A percentile compares a stretch with the other conserved stretches of the same genome.
Conservation (phyloP, 2,888 invertebrate genomes). For the Orthosia gracilis region DNA sequence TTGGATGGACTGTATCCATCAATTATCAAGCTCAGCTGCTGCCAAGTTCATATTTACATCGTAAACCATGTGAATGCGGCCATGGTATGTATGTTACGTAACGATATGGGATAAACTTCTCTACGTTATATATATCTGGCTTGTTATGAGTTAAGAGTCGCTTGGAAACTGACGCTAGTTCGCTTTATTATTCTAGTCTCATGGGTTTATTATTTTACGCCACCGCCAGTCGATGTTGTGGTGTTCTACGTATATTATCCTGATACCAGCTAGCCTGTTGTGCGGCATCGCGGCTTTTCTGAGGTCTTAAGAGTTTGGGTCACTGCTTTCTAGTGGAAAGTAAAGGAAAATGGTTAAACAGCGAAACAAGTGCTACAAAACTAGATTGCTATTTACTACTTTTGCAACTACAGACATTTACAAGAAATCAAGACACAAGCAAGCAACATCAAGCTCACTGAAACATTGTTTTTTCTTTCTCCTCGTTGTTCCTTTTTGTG, state of each 20-base stretch:
- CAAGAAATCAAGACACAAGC: too few species aligned
- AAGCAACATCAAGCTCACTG: too few species aligned
- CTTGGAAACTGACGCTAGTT: not conserved
- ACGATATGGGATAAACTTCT: conserved; percentile 21
- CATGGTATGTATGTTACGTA: conserved; percentile 27
- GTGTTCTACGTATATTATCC: not conserved
- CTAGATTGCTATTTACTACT: not conserved
- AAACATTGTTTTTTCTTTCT: too few species aligned
- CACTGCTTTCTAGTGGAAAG: too few species aligned
- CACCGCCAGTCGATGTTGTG: not conserved
- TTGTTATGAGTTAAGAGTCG: conserved; percentile 8
- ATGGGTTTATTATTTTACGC: conserved; percentile 3
- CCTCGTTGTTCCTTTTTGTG: too few species aligned
- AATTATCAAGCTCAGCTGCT: not conserved
- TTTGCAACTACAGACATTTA: not conserved
- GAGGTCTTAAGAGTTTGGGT: too few species aligned
- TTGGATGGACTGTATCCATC: not conserved
- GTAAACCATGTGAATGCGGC: conserved; percentile 30
- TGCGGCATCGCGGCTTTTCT: too few species aligned
- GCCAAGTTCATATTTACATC: conserved; percentile 48
- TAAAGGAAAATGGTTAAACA: too few species aligned
- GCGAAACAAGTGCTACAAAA: too few species aligned
- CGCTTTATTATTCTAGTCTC: not conserved
- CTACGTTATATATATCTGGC: conserved; percentile 41
- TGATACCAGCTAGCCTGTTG: too few species aligned